Percentiles rank a stretch among this genome's conserved stretches.
Conservation (phyloP, 1,140 invertebrate genomes). For the Parasteatoda tepidariorum region DNA sequence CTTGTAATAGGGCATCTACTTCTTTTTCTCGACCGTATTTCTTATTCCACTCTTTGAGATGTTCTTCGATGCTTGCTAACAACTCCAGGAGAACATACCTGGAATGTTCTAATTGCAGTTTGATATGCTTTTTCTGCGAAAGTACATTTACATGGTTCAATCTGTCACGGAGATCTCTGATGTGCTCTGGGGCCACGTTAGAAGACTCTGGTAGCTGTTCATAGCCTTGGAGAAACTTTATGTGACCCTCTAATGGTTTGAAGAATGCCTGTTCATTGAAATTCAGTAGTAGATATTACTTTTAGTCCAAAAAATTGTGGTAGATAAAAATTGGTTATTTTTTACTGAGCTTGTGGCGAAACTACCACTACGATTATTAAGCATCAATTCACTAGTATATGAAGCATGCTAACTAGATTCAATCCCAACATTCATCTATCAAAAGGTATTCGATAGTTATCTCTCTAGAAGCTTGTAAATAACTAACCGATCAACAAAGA, state of each 20-base stretch:
- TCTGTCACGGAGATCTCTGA: conserved; percentile 82
- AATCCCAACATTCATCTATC: too few species aligned
- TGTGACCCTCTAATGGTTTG: conserved; percentile 80
- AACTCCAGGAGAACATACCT: conserved; percentile 76
- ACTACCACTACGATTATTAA: too few species aligned
- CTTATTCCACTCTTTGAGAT: conserved; percentile 86
- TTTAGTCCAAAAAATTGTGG: too few species aligned
- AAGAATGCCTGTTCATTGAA: conserved; percentile 86
- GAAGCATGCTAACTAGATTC: too few species aligned
- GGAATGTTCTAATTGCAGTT: conserved; percentile 66
- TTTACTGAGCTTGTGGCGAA: too few species aligned
- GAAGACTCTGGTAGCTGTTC: conserved; percentile 73
- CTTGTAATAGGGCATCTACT: conserved; percentile 84
- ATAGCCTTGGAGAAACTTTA: conserved; percentile 80
- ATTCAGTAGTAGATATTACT: too few species aligned
- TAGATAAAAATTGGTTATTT: too few species aligned
- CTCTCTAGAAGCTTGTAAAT: too few species aligned
- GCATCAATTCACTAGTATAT: too few species aligned
- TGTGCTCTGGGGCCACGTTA: conserved; percentile 80
- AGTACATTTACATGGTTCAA: conserved; percentile 71
- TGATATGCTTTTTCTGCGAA: conserved; percentile 63
- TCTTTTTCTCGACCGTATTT: conserved; percentile 88
- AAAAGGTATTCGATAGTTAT: too few species aligned
- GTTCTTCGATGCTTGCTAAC: conserved; percentile 87
- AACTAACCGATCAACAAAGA: too few species aligned